Conservation (phyloP, 2,888 invertebrate species). For the Synergus gifuensis region DNA sequence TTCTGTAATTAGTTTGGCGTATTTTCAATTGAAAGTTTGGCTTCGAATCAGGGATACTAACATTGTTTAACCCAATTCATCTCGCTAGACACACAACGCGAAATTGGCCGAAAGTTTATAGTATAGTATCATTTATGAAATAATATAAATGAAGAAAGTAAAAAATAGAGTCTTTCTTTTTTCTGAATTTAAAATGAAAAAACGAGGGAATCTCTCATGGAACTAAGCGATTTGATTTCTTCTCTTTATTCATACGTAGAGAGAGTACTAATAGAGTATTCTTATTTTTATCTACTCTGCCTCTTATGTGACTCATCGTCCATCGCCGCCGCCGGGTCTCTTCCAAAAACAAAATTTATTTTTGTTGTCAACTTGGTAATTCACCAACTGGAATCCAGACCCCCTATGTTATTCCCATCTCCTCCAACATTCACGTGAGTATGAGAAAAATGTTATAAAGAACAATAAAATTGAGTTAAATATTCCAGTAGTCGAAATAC, state of each 20-base stretch:
- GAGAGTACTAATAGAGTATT: conserved; percentile 66
- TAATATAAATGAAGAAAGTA: background rate
- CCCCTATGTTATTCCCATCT: conserved; percentile 66
- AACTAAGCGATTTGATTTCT: background rate
- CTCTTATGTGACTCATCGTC: conserved; percentile 68
- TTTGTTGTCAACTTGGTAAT: conserved; percentile 49
- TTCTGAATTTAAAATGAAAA: background rate
- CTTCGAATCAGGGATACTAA: background rate
- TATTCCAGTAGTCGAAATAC: background rate
- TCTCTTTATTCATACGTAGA: background rate
- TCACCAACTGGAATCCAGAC: conserved; percentile 57
- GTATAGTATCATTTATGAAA: background rate
- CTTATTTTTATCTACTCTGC: conserved; percentile 70
- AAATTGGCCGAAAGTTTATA: conserved; percentile 47
- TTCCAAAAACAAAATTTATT: conserved; percentile 48
- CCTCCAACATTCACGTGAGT: conserved; percentile 72
- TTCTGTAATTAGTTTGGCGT: background rate
- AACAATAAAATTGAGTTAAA: background rate
- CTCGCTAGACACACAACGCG: conserved; percentile 72
- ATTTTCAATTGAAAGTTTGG: too few relatives aligned
- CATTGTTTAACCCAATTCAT: conserved; percentile 47
- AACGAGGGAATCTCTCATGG: background rate
- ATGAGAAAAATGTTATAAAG: conserved; percentile 21
- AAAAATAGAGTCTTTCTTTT: background rate
- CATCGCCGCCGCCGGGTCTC: conserved; percentile 60